phyloP scores from a whole-genome alignment of 2,888 invertebrate genomes.

The Thecocarcelia acutangulata region DNA sequence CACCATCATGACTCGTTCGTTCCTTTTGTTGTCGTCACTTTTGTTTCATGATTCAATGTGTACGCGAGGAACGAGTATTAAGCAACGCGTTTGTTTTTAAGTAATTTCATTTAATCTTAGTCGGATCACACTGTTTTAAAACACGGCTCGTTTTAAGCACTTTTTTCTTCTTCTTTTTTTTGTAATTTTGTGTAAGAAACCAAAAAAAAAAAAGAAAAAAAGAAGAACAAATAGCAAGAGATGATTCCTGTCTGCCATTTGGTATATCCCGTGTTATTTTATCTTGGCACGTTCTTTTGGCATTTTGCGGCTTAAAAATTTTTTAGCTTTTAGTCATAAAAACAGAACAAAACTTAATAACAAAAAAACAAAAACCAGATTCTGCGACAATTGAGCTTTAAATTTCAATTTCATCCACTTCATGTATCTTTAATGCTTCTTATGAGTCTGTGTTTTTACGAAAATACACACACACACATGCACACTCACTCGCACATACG shows the following conservation, averaged over 20 bases:
- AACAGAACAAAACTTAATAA: constrained; percentile 8
- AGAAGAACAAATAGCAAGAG: constrained; percentile 12
- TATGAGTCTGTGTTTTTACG: not conserved
- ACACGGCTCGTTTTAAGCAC: constrained; percentile 51
- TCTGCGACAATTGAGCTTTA: constrained; percentile 53
- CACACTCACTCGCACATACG: too few relatives aligned
- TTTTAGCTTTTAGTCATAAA: constrained; percentile 60
- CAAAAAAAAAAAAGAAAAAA: constrained; percentile 19
- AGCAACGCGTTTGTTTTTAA: constrained; percentile 65
- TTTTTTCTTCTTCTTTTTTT: constrained; percentile 3
- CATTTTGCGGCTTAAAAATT: constrained; percentile 56
- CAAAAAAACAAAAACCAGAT: constrained; percentile 32
- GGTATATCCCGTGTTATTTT: constrained; percentile 66
- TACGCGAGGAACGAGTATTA: constrained; percentile 41
- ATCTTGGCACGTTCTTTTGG: constrained; percentile 68
- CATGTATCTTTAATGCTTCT: constrained; percentile 10
- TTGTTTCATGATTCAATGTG: constrained; percentile 49
- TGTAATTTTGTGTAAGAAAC: constrained; percentile 28
- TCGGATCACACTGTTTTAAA: constrained; percentile 65
- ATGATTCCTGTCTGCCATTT: constrained; percentile 61
- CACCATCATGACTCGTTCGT: constrained; percentile 6
- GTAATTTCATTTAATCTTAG: constrained; percentile 69
- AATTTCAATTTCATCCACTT: constrained; percentile 39
- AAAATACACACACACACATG: too few relatives aligned
- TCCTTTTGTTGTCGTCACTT: constrained; percentile 49